phyloP scores from a whole-genome alignment of 2,888 invertebrate genomes.

The Coenonympha arcania region DNA sequence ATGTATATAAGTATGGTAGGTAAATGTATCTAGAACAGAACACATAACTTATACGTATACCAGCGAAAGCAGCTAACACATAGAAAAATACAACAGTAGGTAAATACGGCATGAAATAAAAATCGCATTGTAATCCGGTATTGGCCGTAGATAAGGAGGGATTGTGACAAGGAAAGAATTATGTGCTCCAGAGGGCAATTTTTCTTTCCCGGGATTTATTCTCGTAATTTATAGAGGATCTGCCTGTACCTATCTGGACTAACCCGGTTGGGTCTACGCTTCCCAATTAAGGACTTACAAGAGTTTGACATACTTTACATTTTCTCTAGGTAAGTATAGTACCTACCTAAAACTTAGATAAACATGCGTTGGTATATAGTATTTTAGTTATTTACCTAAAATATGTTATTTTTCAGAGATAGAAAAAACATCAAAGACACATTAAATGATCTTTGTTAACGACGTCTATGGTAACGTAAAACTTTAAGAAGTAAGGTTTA shows the following conservation, averaged over 20 bases:
- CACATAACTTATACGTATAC: conserved; percentile 17
- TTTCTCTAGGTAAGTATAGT: neutral
- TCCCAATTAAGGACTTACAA: conserved; percentile 65
- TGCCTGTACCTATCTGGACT: conserved; percentile 73
- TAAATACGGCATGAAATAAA: conserved; percentile 69
- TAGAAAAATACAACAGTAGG: conserved; percentile 35
- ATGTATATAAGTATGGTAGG: too few species aligned
- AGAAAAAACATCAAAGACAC: too few species aligned
- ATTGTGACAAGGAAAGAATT: conserved; percentile 75
- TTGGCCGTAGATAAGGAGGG: conserved; percentile 73
- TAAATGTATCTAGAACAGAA: too few species aligned
- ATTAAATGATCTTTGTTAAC: too few species aligned
- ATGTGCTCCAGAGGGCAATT: conserved; percentile 75
- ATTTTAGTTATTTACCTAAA: too few species aligned
- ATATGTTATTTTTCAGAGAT: too few species aligned
- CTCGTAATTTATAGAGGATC: conserved; percentile 74
- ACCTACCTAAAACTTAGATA: neutral
- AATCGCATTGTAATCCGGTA: conserved; percentile 75
- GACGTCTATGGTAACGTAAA: too few species aligned
- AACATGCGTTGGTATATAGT: too few species aligned
- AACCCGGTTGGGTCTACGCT: conserved; percentile 55
- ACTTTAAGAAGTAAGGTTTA: too few species aligned
- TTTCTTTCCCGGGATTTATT: conserved; percentile 74
- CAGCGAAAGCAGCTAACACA: conserved; percentile 24
- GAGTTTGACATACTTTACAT: conserved; percentile 31